These are phyloP conservation scores for Polymixis flavicincta DNA, from an alignment of 2,888 invertebrate species.

Conservation along the genomic window DNA sequence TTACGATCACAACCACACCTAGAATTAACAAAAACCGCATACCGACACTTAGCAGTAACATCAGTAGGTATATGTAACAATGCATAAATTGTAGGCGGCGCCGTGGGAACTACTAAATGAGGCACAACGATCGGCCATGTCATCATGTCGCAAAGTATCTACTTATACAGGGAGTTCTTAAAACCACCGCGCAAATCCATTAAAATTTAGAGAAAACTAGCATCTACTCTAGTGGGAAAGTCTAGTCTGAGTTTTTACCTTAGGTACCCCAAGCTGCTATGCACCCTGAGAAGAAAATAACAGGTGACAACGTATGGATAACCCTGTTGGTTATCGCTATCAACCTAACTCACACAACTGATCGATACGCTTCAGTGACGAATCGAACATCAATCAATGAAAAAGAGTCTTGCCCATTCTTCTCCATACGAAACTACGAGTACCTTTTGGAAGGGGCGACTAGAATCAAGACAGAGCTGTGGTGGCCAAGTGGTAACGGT, in stretches of 20 bases:
- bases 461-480: too few species aligned
- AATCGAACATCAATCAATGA: too few species aligned
- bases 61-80: constrained; percentile 36
- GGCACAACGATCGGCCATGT: constrained; percentile 33
- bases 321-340: not conserved
- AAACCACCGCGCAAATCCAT: not conserved
- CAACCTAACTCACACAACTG: too few species aligned
- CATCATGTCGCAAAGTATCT: constrained; percentile 23
- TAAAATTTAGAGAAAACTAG: not conserved
- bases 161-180: constrained; percentile 27
- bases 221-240: not conserved
- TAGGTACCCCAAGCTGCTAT: not conserved
- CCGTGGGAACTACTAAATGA: constrained; percentile 45
- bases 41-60: constrained; percentile 22
- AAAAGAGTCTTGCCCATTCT: too few species aligned
- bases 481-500: too few species aligned
- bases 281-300: not conserved
- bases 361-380: too few species aligned
- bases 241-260: too few species aligned
- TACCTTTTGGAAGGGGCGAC: too few species aligned
- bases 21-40: constrained; percentile 33
- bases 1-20: constrained; percentile 25
- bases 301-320: not conserved
- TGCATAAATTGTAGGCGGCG: constrained; percentile 38
- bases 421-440: too few species aligned